Evolutionary conservation across 2,888 invertebrate species (phyloP), one percentile per base, ranked within the genome.

Genomic region (Branchellion lobata): DNA sequence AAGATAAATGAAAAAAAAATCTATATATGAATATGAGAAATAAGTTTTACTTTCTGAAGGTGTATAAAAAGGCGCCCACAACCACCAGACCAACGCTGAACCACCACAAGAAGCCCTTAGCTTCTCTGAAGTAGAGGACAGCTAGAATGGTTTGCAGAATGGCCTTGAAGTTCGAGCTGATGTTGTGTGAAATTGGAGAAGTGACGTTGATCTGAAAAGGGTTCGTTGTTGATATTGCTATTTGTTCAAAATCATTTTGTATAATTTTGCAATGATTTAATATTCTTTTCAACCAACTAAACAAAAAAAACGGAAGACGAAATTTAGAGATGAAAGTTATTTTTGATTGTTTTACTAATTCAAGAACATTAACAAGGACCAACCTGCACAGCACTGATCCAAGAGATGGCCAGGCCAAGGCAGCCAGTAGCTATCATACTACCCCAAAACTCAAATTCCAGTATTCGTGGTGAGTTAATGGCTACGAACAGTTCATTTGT

Each of bases 111-210:
- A 82, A 53, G 0, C 85, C 84, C 78, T 87, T 86, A 1, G 81
- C 80, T 80, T 87, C 85, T 21, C 85, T 82, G 81, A 84, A 85
- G 79, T 84, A 85, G 27, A 85, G 65, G 2, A 87, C 86, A 5
- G 87, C 87, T 2, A 87, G 80, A 1, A 87, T 79, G 2, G 87
- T 87, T 83, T 87, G 87, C 47, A 85, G 80, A 1, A 87, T 85
- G 0, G 87, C 86, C 81, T 87, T 87, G 29, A 86, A 85, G 81
- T 86, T 87, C 78, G 86, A 86, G 81, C 86, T 87, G 65, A 87
- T 84, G 81, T 87, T 86, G 81, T 87, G 87, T 0, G 87, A 85
- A 3, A 86, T 83, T 0, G 87, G 87, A 0, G 87, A 87, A 0
- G 87, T 87, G 65, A 86, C 84, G 75, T 86, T 85, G 29, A 87